Percentiles rank a stretch among this genome's conserved stretches.
phyloP scores from a whole-genome alignment of 2,797 vertebrate species.

The Alauda arvensis region DNA sequence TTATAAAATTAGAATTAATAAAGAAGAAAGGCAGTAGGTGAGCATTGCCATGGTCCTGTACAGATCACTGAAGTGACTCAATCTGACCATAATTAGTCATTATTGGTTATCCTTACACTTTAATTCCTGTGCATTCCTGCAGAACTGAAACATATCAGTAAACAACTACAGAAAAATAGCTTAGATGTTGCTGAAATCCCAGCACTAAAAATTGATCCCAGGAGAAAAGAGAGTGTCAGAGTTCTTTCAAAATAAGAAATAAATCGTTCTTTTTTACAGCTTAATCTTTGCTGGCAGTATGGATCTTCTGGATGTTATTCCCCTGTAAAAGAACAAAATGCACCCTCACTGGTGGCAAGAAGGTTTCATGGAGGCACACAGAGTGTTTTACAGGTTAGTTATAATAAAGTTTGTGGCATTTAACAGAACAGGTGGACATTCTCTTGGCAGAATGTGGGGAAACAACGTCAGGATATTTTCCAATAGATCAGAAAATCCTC shows the following conservation, averaged over 20 bases:
- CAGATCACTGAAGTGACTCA: background rate
- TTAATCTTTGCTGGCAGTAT: background rate
- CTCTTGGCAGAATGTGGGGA: background rate
- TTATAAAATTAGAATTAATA: background rate
- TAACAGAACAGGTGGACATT: background rate
- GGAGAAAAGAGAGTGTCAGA: background rate
- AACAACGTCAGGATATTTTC: background rate
- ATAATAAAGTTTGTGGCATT: background rate
- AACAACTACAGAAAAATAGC: background rate
- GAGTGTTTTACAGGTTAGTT: conserved; percentile 6
- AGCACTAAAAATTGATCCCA: background rate
- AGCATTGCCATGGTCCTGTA: background rate
- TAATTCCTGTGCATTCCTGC: background rate
- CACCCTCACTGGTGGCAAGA: background rate
- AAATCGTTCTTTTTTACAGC: background rate
- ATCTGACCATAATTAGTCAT: background rate
- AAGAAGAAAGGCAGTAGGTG: background rate
- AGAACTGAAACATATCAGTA: background rate
- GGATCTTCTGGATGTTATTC: background rate
- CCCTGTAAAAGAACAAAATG: background rate
- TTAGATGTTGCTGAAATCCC: background rate
- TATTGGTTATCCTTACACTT: background rate
- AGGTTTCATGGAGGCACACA: background rate
- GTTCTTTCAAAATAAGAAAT: background rate
- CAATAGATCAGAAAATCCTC: background rate